phyloP scores from a whole-genome alignment of 1,140 invertebrate species.

The Planococcus citri region DNA sequence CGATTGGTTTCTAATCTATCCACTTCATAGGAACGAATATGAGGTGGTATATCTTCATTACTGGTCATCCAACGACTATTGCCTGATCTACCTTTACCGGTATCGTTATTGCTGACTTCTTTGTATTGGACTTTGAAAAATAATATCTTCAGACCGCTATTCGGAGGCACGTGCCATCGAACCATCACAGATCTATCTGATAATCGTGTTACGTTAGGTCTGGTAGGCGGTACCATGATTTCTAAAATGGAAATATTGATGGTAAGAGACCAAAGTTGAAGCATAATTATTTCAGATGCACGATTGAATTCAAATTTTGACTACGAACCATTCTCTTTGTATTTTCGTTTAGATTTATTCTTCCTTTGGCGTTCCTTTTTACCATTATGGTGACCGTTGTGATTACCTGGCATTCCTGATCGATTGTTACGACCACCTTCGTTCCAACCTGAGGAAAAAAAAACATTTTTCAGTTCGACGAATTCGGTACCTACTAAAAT shows the following conservation, averaged over 20 bases:
- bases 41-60: conserved; percentile 63
- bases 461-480: neutral
- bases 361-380: conserved; percentile 30
- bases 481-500: too few species aligned
- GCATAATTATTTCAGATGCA: neutral
- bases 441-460: neutral
- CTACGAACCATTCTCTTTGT: conserved; percentile 31
- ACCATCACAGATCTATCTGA: conserved; percentile 87
- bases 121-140: conserved; percentile 86
- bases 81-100: conserved; percentile 26
- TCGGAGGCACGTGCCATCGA: conserved; percentile 68
- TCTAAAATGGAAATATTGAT: conserved; percentile 30
- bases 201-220: conserved; percentile 69
- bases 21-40: conserved; percentile 63
- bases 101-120: conserved; percentile 44
- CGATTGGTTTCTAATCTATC: conserved; percentile 57
- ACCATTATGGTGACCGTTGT: conserved; percentile 31
- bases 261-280: neutral
- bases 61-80: conserved; percentile 57
- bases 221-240: conserved; percentile 70
- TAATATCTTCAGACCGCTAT: conserved; percentile 61
- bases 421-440: neutral
- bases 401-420: conserved; percentile 27
- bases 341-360: conserved; percentile 34
- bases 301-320: neutral